These are phyloP conservation scores for Podiceps cristatus DNA, from an alignment of 2,113 vertebrate genomes.

Conservation along the genomic window DNA sequence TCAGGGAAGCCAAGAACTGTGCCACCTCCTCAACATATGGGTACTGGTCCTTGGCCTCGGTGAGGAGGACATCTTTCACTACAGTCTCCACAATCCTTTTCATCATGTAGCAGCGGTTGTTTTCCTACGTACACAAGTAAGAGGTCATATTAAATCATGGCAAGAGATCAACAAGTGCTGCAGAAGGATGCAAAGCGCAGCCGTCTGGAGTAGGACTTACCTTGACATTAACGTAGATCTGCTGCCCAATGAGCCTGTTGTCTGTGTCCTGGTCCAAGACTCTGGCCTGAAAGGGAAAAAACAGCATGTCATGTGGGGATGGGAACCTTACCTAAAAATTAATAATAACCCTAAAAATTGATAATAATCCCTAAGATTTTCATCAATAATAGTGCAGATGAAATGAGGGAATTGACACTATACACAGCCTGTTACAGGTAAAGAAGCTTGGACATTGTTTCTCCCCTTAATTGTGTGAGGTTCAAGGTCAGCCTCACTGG, in stretches of 20 bases:
- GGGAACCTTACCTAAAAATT: not conserved
- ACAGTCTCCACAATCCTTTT: conserved; percentile 74
- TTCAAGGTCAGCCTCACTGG: not conserved
- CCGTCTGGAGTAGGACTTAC: conserved; percentile 27
- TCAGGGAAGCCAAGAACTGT: conserved; percentile 69
- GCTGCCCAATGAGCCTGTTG: conserved; percentile 69
- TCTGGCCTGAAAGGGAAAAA: conserved; percentile 48
- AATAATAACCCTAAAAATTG: not conserved
- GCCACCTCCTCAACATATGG: conserved; percentile 59
- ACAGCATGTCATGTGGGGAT: not conserved
- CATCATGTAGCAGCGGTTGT: conserved; percentile 79
- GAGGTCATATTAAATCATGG: not conserved
- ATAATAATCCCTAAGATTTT: not conserved
- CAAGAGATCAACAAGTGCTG: not conserved
- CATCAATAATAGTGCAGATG: not conserved
- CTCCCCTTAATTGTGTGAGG: not conserved
- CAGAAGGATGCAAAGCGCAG: not conserved
- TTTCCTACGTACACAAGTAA: conserved; percentile 41
- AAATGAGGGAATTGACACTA: not conserved
- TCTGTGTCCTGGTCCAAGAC: conserved; percentile 72
- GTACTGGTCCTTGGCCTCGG: conserved; percentile 17
- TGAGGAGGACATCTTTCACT: conserved; percentile 72
- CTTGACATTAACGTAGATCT: conserved; percentile 62
- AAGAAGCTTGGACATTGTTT: not conserved
- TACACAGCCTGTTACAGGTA: not conserved